Evolutionary conservation across 2,888 invertebrate genomes (phyloP), one percentile per base, ranked within the genome.

Genomic region (Blastobasis lacticolella): DNA sequence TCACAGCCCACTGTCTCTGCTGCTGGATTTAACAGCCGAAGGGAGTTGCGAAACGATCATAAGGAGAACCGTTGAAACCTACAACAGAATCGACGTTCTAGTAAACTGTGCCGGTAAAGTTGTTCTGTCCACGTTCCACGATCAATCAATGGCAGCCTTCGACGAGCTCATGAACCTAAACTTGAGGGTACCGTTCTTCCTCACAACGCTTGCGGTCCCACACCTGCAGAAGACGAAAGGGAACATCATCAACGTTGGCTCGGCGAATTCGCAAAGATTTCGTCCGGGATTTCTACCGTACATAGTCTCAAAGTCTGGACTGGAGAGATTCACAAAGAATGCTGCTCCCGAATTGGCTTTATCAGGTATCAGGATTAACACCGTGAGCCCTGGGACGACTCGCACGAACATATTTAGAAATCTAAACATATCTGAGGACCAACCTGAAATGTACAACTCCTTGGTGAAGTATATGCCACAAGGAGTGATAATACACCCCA

Each of bases 131-230:
- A 96, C 96, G 0, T 83, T 90, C 5, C 94, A 96, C 62, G 96
- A 97, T 74, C 92, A 90, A 48, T 93, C 94, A 0, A 70, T 97
- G 51, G 93, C 93, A 42, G 93, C 94, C 56, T 97, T 92, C 69
- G 97, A 98, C 70, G 89, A 92, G 51, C 79, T 95, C 52, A 94
- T 97, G 85, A 93, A 94, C 61, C 90, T 93, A 4, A 97, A 97
- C 73, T 92, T 95, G 0, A 90, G 95, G 59, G 90, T 93, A 0
- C 80, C 94, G 0, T 94, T 92, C 69, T 90, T 92, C 50, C 71
- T 97, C 57, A 95, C 95, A 0, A 93, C 92, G 87, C 71, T 95
- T 49, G 94, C 94, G 37, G 91, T 94, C 0, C 96, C 97, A 0
- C 91, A 95, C 75, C 80, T 97, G 38, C 86, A 93, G 1, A 89